Evolutionary conservation across 2,888 invertebrate species (phyloP).

Genomic region (Idaea straminata): DNA sequence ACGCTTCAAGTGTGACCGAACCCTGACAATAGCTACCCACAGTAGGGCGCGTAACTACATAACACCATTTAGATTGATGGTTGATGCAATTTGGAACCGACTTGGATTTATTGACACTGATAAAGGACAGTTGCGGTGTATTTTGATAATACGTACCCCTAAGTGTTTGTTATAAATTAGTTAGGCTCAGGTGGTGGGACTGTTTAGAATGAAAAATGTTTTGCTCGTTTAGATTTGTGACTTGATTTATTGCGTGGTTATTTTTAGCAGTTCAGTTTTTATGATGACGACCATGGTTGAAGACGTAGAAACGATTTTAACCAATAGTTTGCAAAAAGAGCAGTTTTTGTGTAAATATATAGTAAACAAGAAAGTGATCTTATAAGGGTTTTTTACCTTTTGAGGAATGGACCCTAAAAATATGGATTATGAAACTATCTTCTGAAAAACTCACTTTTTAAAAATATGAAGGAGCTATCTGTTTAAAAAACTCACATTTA

Average conservation of each 20-base stretch:
- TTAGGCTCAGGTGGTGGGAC: slow-evolving; percentile 19
- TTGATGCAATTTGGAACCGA: slow-evolving; percentile 75
- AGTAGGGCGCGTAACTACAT: slow-evolving; percentile 69
- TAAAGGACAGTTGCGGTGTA: slow-evolving; percentile 58
- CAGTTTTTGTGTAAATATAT: too few relatives aligned
- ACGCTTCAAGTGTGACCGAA: slow-evolving; percentile 34
- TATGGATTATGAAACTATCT: too few relatives aligned
- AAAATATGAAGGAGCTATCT: too few relatives aligned
- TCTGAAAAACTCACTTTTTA: too few relatives aligned
- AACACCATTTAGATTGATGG: slow-evolving; percentile 76
- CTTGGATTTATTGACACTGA: slow-evolving; percentile 72
- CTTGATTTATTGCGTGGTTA: not conserved
- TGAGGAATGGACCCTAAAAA: too few relatives aligned
- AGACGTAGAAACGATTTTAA: not conserved
- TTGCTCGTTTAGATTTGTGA: not conserved
- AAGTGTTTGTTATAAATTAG: slow-evolving; percentile 31
- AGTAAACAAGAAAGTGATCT: too few relatives aligned
- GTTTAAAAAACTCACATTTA: too few relatives aligned
- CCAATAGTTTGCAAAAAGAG: too few relatives aligned
- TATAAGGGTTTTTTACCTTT: too few relatives aligned
- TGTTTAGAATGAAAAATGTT: not conserved
- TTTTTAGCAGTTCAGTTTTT: not conserved
- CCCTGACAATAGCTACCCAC: slow-evolving; percentile 33
- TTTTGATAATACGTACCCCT: slow-evolving; percentile 52
- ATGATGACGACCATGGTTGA: not conserved